Conservation (phyloP, 1,140 invertebrate genomes). For the Pogonus chalceus region DNA sequence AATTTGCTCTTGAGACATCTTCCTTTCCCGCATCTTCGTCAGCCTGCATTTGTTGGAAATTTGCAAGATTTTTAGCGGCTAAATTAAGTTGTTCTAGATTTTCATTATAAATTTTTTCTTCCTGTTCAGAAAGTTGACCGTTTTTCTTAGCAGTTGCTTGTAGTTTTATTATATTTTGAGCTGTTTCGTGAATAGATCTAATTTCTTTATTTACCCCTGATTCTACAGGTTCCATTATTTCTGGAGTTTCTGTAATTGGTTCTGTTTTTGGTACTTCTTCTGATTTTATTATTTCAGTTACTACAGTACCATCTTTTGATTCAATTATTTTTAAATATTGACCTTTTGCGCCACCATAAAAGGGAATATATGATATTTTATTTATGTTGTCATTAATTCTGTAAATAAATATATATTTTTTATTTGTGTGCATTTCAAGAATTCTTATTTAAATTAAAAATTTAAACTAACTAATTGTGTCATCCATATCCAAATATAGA, state of each 20-base stretch:
- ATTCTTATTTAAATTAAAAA: background rate
- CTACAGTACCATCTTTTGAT: conserved; percentile 38
- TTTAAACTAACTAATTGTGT: background rate
- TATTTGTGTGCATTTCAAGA: background rate
- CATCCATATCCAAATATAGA: too few species aligned
- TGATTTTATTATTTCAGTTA: conserved; percentile 35
- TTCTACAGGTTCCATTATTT: conserved; percentile 15
- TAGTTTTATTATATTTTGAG: conserved; percentile 37
- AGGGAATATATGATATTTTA: conserved; percentile 37
- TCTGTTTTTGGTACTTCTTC: conserved; percentile 11
- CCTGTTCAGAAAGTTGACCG: conserved; percentile 35
- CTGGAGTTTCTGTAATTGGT: conserved; percentile 10
- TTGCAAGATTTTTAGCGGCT: conserved; percentile 36
- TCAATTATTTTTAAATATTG: conserved; percentile 49
- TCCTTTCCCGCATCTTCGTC: conserved; percentile 15
- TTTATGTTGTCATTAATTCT: conserved; percentile 11
- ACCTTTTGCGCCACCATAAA: conserved; percentile 56
- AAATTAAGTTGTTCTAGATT: conserved; percentile 36
- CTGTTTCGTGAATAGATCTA: conserved; percentile 37
- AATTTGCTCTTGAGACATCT: conserved; percentile 19
- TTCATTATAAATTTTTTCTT: conserved; percentile 36
- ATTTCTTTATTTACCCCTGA: conserved; percentile 23
- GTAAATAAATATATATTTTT: background rate
- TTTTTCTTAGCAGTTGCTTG: conserved; percentile 39
- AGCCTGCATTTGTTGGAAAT: conserved; percentile 28